Base-by-base conservation (phyloP, 2,113 vertebrate species). In the Engraulis encrasicolus region DNA sequence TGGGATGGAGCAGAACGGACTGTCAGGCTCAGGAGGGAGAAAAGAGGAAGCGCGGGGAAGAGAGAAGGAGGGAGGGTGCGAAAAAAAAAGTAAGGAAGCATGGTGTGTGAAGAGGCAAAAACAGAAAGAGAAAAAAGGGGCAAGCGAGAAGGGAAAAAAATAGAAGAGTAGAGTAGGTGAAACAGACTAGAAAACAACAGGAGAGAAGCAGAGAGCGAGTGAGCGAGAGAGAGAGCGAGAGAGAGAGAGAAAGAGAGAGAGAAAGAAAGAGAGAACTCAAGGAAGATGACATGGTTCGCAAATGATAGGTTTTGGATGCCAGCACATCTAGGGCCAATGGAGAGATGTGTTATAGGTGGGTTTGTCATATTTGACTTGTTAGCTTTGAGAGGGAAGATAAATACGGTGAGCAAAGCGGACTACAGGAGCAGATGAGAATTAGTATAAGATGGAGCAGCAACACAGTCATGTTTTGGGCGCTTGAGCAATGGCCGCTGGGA, bases 401-500 rank as follows among this genome's bases (percentile, higher is more conserved):
- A 88, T 81, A 79, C 66, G 85, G 86, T 80, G 82, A 87, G 90
- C 86, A 45, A 14, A 37, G 20, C 23, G 80, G 31, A 31, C 58
- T 82, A 81, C 48, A 50, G 81, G 81, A 61, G 81, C 81, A 52
- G 81, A 71, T 71, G 61, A 9, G 11, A 48, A 23, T 37, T 31
- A 58, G 6, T 71, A 34, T 45, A 71, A 71, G 61, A 71, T 71
- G 61, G 27, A 71, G 27, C 61, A 71, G 61, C 61, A 86, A n/a
- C 89, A 89, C 87, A 81, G 31, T 71, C 61, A 17, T 14, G 12
- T 71, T 12, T 66, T 91, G 91, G 90, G 94, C 91, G 89, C 92
- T 12, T 92, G 89, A 90, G 91, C 85, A 91, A 90, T 92, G 92
- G 89, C 90, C 93, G 91, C 91, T 90, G 92, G 93, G 92, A 92